These are phyloP conservation scores for Drosophila kikkawai DNA, from an alignment of 1,140 invertebrate genomes.

Conservation along the genomic window DNA sequence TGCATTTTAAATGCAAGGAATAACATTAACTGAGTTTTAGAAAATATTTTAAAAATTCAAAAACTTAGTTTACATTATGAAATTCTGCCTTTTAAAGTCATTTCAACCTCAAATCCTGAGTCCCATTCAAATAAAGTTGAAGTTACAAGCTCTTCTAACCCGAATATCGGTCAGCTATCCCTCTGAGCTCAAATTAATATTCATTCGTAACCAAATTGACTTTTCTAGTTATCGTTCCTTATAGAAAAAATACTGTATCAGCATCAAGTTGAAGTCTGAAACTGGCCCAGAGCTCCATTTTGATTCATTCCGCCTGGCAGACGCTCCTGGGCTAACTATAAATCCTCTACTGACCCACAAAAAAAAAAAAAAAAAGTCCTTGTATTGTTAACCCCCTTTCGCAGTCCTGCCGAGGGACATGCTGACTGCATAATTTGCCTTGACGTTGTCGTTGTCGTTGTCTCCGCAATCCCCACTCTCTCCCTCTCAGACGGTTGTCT, in stretches of 20 bases:
- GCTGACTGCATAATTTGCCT: constrained; percentile 79
- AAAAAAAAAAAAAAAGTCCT: constrained; percentile 13
- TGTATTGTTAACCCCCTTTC: constrained; percentile 64
- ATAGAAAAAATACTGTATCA: constrained; percentile 11
- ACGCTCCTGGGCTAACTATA: constrained; percentile 45
- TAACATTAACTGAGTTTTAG: too few relatives aligned
- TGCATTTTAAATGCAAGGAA: background rate
- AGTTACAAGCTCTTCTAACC: background rate
- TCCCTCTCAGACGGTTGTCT: constrained; percentile 26
- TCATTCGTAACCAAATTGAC: constrained; percentile 1
- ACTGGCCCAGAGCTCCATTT: constrained; percentile 25
- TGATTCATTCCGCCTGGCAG: constrained; percentile 35
- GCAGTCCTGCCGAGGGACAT: constrained; percentile 46
- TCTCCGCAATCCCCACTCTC: constrained; percentile 2
- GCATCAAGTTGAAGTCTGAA: constrained; percentile 1
- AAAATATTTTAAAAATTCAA: background rate
- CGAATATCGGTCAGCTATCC: background rate
- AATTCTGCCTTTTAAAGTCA: background rate
- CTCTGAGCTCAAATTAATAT: background rate
- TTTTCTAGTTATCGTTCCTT: background rate
- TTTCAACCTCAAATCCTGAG: background rate
- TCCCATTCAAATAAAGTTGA: background rate
- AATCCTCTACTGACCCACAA: constrained; percentile 64
- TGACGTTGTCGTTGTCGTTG: constrained; percentile 54
- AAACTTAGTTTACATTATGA: background rate